phyloP scores from a whole-genome alignment of 2,113 vertebrate genomes.

The Chionomys nivalis region DNA sequence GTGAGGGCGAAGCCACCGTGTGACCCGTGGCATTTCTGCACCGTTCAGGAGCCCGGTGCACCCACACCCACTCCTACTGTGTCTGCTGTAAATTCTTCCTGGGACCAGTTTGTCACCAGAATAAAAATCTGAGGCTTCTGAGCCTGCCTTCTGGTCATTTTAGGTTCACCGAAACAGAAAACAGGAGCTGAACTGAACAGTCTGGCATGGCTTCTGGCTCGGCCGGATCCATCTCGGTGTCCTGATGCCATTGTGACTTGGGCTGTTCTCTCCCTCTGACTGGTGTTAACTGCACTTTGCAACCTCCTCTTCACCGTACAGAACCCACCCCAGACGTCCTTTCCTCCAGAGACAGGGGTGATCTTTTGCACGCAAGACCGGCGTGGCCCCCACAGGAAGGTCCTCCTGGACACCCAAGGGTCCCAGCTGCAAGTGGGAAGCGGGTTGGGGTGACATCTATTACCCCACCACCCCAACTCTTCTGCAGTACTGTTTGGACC shows the following conservation, averaged over 20 bases:
- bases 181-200: neutral
- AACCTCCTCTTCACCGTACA: neutral
- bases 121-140: slow-evolving; percentile 58
- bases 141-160: neutral
- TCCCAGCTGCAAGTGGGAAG: neutral
- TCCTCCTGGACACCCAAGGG: neutral
- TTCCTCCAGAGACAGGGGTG: neutral
- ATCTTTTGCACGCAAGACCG: neutral
- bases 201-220: neutral
- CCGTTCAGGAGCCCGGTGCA: neutral
- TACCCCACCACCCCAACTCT: neutral
- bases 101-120: slow-evolving; percentile 21
- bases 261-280: neutral
- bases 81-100: neutral
- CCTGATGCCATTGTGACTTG: neutral
- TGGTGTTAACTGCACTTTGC: neutral
- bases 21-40: slow-evolving; percentile 66
- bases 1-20: slow-evolving; percentile 91
- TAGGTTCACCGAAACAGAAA: neutral
- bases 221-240: neutral
- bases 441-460: neutral
- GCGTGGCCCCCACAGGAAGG: neutral
- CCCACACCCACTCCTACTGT: neutral
- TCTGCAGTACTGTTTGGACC: neutral
- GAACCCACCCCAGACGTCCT: neutral